Evolutionary conservation across 2,113 vertebrate genomes (phyloP).

Genomic region (Cyphomyrus plagiostoma): DNA sequence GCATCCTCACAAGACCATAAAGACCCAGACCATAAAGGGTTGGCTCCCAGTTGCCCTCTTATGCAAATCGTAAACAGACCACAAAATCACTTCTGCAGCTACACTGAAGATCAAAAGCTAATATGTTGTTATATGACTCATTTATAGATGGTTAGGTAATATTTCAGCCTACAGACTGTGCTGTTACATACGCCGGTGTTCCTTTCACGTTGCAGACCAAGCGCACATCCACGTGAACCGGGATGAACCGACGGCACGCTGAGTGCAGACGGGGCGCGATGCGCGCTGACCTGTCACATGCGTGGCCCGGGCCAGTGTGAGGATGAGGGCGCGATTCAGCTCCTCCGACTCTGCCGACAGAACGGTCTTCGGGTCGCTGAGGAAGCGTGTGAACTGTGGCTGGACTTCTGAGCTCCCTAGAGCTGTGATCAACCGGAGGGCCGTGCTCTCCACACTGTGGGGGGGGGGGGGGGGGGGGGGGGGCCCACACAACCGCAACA

Average conservation of each 20-base stretch:
- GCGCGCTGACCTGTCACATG: constrained; percentile 81
- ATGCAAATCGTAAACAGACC: not conserved
- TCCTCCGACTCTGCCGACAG: constrained; percentile 95
- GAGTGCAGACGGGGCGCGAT: not conserved
- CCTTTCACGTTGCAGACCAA: not conserved
- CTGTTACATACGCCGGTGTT: not conserved
- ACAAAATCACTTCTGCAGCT: not conserved
- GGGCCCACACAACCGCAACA: too few relatives aligned
- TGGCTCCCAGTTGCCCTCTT: not conserved
- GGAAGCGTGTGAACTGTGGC: constrained; percentile 93
- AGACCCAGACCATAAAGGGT: not conserved
- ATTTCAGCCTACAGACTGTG: not conserved
- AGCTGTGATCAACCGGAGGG: constrained; percentile 87
- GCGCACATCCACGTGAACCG: not conserved
- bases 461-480: not conserved
- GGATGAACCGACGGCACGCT: not conserved
- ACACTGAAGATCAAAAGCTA: not conserved
- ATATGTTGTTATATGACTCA: not conserved
- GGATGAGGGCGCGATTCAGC: constrained; percentile 89
- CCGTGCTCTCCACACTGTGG: constrained; percentile 90
- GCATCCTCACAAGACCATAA: not conserved
- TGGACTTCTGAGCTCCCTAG: constrained; percentile 95
- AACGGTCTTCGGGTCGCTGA: constrained; percentile 91
- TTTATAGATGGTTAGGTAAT: not conserved
- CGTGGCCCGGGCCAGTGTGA: constrained; percentile 91